phyloP scores from a whole-genome alignment of 2,797 vertebrate genomes.

The Coregonus sp. region DNA sequence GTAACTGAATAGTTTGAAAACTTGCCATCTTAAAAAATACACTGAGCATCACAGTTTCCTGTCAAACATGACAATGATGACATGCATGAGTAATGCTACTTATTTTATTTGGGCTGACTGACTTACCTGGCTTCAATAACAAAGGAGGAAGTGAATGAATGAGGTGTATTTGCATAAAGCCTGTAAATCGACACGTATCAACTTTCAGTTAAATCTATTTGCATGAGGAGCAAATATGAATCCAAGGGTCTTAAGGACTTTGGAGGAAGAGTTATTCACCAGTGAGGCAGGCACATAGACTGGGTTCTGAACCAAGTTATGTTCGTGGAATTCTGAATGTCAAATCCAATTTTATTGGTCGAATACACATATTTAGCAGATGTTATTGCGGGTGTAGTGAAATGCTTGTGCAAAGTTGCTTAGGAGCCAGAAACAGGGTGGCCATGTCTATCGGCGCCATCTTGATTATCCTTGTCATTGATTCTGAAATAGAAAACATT shows the following conservation, averaged over 20 bases:
- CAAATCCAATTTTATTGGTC: too few relatives aligned
- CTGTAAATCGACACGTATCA: neutral
- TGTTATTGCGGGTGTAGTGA: too few relatives aligned
- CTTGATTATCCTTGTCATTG: neutral
- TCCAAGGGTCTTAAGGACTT: neutral
- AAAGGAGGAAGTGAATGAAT: neutral
- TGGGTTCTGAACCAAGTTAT: neutral
- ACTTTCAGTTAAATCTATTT: neutral
- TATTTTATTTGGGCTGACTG: neutral
- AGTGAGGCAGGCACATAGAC: neutral
- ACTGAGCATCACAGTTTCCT: neutral
- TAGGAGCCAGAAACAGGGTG: too few relatives aligned
- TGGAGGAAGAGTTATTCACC: neutral
- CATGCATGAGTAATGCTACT: neutral
- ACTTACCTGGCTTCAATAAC: neutral
- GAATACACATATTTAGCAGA: too few relatives aligned
- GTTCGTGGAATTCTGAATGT: neutral
- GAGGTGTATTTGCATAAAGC: neutral
- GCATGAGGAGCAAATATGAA: neutral
- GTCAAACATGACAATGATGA: neutral
- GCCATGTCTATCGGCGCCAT: too few relatives aligned
- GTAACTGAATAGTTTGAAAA: neutral
- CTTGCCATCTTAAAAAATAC: neutral
- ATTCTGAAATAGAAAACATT: neutral
- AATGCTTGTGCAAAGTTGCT: too few relatives aligned